Conservation (phyloP, 2,888 invertebrate genomes). For the Xestia c-nigrum region DNA sequence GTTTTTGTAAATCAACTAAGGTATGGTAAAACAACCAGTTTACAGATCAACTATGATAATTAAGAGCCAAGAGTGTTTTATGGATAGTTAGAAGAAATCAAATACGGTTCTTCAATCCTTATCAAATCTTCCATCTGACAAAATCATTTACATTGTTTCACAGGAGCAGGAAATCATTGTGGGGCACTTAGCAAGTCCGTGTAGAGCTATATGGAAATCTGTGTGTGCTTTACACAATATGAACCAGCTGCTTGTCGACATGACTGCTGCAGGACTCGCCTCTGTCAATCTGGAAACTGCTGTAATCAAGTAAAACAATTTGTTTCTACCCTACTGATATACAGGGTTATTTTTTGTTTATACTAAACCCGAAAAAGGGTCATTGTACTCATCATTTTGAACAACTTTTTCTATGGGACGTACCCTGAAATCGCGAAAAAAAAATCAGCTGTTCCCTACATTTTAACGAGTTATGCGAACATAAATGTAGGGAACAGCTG, state of each 20-base stretch:
- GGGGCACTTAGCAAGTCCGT: slow-evolving; percentile 86
- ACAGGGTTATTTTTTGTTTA: too few relatives aligned
- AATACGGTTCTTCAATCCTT: background rate
- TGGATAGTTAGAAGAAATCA: background rate
- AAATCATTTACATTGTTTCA: background rate
- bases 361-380: too few relatives aligned
- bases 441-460: too few relatives aligned
- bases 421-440: too few relatives aligned
- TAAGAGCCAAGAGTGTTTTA: background rate
- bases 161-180: slow-evolving; percentile 87
- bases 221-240: slow-evolving; percentile 85
- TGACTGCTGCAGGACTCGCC: slow-evolving; percentile 84
- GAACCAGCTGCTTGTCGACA: slow-evolving; percentile 86
- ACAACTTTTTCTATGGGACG: too few relatives aligned
- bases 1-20: too few relatives aligned
- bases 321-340: background rate
- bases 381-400: too few relatives aligned
- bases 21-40: background rate
- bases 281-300: slow-evolving; percentile 81
- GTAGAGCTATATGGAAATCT: slow-evolving; percentile 87
- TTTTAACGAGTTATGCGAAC: too few relatives aligned
- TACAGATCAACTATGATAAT: background rate
- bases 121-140: background rate
- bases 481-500: too few relatives aligned
- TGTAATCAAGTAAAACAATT: slow-evolving; percentile 75